These are phyloP conservation scores for Mus pahari DNA, from an alignment of 2,113 vertebrate species.

Conservation along the genomic window DNA sequence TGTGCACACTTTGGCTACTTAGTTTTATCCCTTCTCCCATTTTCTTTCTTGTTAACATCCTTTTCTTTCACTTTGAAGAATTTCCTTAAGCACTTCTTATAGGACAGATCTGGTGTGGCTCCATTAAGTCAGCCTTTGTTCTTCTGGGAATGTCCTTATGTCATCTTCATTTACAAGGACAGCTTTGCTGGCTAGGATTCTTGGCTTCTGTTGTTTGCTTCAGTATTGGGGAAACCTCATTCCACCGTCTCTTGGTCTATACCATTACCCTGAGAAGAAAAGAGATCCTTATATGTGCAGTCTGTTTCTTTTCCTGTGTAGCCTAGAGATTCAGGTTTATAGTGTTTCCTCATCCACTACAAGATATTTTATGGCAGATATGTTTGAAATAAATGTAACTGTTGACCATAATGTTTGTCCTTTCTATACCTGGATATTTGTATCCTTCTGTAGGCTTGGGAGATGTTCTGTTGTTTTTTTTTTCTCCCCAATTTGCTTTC, in stretches of 20 bases:
- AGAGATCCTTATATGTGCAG: not conserved
- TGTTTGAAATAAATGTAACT: not conserved
- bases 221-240: not conserved
- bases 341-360: not conserved
- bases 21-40: not conserved
- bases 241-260: not conserved
- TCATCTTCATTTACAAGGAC: not conserved
- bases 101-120: not conserved
- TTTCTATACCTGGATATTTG: not conserved
- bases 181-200: not conserved
- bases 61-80: not conserved
- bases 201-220: not conserved
- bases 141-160: not conserved
- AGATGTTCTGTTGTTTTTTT: not conserved
- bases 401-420: not conserved
- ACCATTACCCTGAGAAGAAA: not conserved
- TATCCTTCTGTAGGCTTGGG: not conserved
- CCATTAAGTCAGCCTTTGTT: conserved; percentile 1
- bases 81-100: not conserved
- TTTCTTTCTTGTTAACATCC: not conserved
- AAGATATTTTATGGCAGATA: not conserved
- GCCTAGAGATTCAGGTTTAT: not conserved
- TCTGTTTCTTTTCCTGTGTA: not conserved
- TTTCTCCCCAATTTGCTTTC: not conserved
- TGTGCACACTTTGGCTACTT: not conserved